These are phyloP conservation scores for Tribolium freemani DNA, from an alignment of 2,888 invertebrate species.

Conservation along the genomic window DNA sequence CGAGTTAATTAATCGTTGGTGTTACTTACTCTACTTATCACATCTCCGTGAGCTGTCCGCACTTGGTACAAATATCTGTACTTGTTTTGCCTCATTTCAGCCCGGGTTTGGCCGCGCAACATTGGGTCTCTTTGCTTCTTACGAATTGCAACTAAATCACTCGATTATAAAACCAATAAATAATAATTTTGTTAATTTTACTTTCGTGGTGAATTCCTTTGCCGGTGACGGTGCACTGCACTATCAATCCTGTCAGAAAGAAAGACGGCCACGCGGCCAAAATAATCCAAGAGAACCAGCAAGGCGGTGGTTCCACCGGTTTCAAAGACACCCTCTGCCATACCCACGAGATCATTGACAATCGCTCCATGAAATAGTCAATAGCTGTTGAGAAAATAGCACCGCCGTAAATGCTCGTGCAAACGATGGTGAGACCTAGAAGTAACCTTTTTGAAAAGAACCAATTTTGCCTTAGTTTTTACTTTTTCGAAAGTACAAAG, in stretches of 20 bases:
- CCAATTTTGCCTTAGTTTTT: conserved; percentile 7
- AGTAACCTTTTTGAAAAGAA: conserved; percentile 37
- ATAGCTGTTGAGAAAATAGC: conserved; percentile 79
- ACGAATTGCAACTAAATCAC: background rate
- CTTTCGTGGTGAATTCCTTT: conserved; percentile 77
- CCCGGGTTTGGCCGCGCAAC: conserved; percentile 74
- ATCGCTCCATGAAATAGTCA: conserved; percentile 83
- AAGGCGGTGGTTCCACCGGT: conserved; percentile 73
- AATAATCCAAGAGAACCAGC: conserved; percentile 82
- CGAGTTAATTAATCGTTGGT: background rate
- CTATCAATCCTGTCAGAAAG: conserved; percentile 76
- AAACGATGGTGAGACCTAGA: conserved; percentile 78
- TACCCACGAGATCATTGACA: conserved; percentile 80
- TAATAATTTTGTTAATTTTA: conserved; percentile 60
- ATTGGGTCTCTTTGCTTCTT: conserved; percentile 66
- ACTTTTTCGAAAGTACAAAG: conserved; percentile 83
- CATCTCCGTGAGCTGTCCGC: conserved; percentile 89
- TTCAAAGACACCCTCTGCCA: conserved; percentile 77
- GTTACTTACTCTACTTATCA: conserved; percentile 83
- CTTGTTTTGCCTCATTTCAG: conserved; percentile 85
- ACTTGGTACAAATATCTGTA: conserved; percentile 92
- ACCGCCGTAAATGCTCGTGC: conserved; percentile 83
- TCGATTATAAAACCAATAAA: too few species aligned
- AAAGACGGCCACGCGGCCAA: conserved; percentile 82
- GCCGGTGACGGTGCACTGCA: conserved; percentile 80